Evolutionary conservation across 2,888 invertebrate genomes (phyloP), one percentile per base, ranked within the genome.

Genomic region (Heliconius aoede): DNA sequence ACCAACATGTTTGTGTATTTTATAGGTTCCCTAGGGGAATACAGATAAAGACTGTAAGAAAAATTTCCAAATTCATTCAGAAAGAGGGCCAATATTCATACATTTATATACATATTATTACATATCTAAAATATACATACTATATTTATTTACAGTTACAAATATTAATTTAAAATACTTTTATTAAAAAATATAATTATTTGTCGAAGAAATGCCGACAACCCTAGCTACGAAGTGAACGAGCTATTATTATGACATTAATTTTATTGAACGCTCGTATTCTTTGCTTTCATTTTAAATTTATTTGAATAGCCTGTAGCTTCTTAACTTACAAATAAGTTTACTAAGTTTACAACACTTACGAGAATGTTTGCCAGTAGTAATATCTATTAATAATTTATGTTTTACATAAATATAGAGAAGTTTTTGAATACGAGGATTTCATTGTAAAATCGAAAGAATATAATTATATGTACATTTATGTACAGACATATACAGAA

Each of bases 171-270:
- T n/a, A n/a, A n/a, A n/a, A n/a, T n/a, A n/a, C n/a, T n/a, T n/a
- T n/a, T n/a, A 36, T 13, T 46, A 7, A 46, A 46, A 18, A 46
- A 46, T 18, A 46, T n/a, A n/a, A n/a, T 46, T 46, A 46, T 7
- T 46, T 7, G 18, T 18, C 51, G n/a, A 55, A 55, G 51, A 55
- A 55, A n/a, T n/a, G 51, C 3, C n/a, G 55, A 9, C 55, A 55
- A 9, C 55, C 55, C 55, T 55, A 55, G 55, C 32, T 60, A 32
- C 8, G 28, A 51, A 46, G 21, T 28, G 69, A 69, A 55, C 55
- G 69, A 55, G 69, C 55, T 69, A 30, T 69, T 51, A 68, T 30
- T n/a, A 69, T 46, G 28, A 68, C 68, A 68, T 68, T 68, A 46
- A 51, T 68, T 68, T 68, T 68, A 68, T 68, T 28, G 68, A 67